A percentile compares a stretch with the other conserved stretches of the same genome.
Evolutionary conservation across 2,888 invertebrate species (phyloP).

Genomic region (Stenotaenia linearis): DNA sequence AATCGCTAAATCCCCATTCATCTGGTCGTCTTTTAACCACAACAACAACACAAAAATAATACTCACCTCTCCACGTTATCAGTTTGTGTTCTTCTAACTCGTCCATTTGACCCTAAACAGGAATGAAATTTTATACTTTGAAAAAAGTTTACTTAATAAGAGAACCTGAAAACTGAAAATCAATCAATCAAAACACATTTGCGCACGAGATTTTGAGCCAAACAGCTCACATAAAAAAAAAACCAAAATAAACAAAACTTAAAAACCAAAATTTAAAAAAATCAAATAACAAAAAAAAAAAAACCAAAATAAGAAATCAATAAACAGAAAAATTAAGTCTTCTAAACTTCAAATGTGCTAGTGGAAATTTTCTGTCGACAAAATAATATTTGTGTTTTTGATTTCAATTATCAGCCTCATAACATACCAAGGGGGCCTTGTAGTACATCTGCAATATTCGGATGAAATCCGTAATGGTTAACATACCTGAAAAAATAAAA

Average conservation of each 20-base stretch:
- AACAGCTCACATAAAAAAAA: not conserved
- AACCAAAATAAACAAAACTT: not conserved
- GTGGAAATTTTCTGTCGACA: not conserved
- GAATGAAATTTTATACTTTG: not conserved
- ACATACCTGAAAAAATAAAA: conserved; percentile 58
- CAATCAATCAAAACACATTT: not conserved
- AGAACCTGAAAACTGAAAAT: not conserved
- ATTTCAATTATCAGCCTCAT: conserved; percentile 32
- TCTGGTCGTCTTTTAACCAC: too few species aligned
- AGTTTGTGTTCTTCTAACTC: conserved; percentile 94
- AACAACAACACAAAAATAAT: conserved; percentile 49
- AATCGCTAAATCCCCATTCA: too few species aligned
- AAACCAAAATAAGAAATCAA: not conserved
- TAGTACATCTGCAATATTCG: conserved; percentile 97
- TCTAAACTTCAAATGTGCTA: not conserved
- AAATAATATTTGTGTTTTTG: conserved; percentile 19
- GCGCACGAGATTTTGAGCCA: not conserved
- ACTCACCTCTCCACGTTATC: conserved; percentile 84
- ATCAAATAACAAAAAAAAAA: not conserved
- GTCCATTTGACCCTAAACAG: conserved; percentile 71
- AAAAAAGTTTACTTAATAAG: not conserved
- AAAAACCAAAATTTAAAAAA: not conserved
- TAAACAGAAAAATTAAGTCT: not conserved
- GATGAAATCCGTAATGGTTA: conserved; percentile 98
- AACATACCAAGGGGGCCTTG: conserved; percentile 62